Evolutionary conservation across 2,888 invertebrate genomes (phyloP), one percentile per base, ranked within the genome.

Genomic region (Ischnus inquisitorius): DNA sequence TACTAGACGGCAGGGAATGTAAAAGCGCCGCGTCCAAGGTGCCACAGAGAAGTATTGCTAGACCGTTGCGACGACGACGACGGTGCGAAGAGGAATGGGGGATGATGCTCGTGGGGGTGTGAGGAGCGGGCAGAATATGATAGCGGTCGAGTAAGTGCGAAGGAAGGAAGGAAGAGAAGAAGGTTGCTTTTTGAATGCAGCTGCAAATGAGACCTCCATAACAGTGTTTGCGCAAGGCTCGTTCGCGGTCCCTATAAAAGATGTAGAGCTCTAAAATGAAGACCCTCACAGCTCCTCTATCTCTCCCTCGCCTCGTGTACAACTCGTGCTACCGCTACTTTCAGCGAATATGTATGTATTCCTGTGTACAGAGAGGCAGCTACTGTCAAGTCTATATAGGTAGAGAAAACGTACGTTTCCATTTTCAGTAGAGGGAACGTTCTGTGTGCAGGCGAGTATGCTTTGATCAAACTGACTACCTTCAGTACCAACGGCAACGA

Each of bases 221-320:
- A 80, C 80, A 77, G 83, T 83, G 83, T 83, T 83, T 83, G 83
- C 77, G 72, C 72, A 77, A 80, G 60, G 54, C 72, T 77, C 80
- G 60, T 79, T 79, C 76, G 83, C 72, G 76, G 76, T 83, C 77
- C 80, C 82, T 82, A 88, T 90, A 83, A 90, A 90, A 89, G 88
- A 88, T 88, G 87, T 84, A 89, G 84, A 85, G 86, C 80, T 86
- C 82, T 87, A 89, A n/a, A 90, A 90, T 89, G 89, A 90, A 90
- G 87, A 88, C 86, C 84, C 85, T 79, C 62, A 25, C 57, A 25
- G 12, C 62, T 39, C 25, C 69, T 68, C 69, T 51, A 8, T 62
- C 57, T 25, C 51, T 62, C 48, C 22, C 78, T 62, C 48, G 28
- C 22, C 43, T 60, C 48, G 76, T 39, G 57, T 65, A 46, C 69